Percentiles rank a stretch among this genome's conserved stretches.
These are phyloP conservation scores for Ptychobarbus kaznakovi DNA, from an alignment of 2,797 vertebrate species.

Conservation along the genomic window DNA sequence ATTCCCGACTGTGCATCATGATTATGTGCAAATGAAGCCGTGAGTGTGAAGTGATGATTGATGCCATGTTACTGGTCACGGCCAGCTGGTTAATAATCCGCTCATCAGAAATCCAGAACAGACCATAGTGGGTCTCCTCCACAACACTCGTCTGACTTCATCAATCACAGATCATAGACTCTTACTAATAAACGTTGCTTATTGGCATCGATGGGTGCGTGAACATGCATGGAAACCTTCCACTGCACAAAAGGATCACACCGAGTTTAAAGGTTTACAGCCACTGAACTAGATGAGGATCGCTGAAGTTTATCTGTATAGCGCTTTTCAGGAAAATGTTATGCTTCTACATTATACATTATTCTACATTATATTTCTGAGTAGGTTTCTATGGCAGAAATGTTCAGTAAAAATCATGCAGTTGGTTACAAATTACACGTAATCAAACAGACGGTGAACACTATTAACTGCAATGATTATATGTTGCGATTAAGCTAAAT, in stretches of 20 bases:
- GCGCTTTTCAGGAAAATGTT: too few relatives aligned
- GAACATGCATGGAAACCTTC: not conserved
- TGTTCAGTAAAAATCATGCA: too few relatives aligned
- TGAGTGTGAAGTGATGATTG: constrained; percentile 31
- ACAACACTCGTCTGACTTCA: not conserved
- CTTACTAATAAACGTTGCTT: not conserved
- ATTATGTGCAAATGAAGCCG: not conserved
- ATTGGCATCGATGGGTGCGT: not conserved
- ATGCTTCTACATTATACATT: too few relatives aligned
- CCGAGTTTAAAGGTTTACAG: not conserved
- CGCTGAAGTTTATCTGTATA: not conserved
- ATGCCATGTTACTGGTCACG: constrained; percentile 48
- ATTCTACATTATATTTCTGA: too few relatives aligned
- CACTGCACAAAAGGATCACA: not conserved
- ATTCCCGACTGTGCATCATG: not conserved
- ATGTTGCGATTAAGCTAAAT: too few relatives aligned
- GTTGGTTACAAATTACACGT: too few relatives aligned
- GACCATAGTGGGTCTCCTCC: constrained; percentile 33
- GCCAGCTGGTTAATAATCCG: constrained; percentile 82
- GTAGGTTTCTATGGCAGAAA: too few relatives aligned
- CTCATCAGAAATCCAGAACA: constrained; percentile 74
- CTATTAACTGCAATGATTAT: too few relatives aligned
- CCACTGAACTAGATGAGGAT: not conserved
- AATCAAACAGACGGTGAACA: too few relatives aligned
- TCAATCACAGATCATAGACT: not conserved